Evolutionary conservation across 2,888 invertebrate genomes (phyloP).

Genomic region (Ryuthela nishihirai): DNA sequence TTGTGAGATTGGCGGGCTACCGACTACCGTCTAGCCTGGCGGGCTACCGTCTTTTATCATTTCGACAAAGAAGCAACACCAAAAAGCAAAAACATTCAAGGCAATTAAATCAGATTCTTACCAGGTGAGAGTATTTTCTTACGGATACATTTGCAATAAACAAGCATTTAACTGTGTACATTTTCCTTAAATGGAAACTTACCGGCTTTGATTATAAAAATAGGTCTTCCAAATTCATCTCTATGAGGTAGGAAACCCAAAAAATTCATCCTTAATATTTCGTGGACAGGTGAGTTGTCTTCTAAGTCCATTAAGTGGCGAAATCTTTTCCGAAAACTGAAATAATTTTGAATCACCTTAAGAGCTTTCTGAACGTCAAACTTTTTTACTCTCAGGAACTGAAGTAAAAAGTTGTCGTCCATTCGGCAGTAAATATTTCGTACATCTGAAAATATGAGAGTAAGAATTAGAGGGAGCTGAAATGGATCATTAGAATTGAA

Average conservation of each 20-base stretch:
- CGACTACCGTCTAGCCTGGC: no score
- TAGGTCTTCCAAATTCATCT: conserved; percentile 25
- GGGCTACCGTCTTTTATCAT: no score
- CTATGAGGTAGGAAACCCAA: conserved; percentile 22
- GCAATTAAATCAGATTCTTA: no score
- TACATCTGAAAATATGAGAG: conserved; percentile 15
- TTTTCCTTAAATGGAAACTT: no score
- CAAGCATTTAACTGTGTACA: no score
- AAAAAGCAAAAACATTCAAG: no score
- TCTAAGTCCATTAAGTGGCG: conserved; percentile 17
- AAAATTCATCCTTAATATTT: conserved; percentile 17
- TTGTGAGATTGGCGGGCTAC: no score
- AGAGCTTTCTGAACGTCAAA: conserved; percentile 33
- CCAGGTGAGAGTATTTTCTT: no score
- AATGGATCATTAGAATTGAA: no score
- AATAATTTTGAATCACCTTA: conserved; percentile 25
- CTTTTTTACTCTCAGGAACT: conserved; percentile 28
- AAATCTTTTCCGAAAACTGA: conserved; percentile 20
- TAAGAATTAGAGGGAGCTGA: no score
- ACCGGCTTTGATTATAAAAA: conserved; percentile 22
- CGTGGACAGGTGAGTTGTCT: conserved; percentile 20
- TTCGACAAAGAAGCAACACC: no score
- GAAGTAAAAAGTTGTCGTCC: conserved; percentile 22
- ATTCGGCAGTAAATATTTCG: conserved; percentile 16
- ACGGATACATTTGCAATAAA: no score